Conservation (phyloP, 2,113 vertebrate genomes). For the Oryzias celebensis region DNA sequence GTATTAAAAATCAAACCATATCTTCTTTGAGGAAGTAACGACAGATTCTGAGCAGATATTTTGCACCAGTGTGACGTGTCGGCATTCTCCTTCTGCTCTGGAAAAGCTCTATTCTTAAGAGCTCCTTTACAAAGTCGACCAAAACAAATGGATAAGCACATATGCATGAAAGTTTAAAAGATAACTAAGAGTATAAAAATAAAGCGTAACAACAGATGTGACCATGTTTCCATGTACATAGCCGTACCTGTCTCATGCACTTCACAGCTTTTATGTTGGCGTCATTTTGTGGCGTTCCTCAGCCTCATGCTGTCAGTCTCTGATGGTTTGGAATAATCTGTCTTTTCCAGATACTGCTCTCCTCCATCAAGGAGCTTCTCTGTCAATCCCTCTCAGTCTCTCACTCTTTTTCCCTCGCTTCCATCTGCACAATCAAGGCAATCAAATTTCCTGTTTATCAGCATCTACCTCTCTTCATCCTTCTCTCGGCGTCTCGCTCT, state of each 20-base stretch:
- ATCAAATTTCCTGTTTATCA: slow-evolving; percentile 59
- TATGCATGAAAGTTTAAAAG: neutral
- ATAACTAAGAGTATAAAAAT: no score
- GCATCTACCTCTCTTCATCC: slow-evolving; percentile 36
- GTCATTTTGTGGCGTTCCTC: slow-evolving; percentile 29
- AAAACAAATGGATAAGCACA: neutral
- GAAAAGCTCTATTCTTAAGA: neutral
- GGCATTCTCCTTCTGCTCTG: neutral
- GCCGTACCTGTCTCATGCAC: slow-evolving; percentile 7
- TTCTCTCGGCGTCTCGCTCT: slow-evolving; percentile 17
- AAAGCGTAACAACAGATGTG: slow-evolving; percentile 8
- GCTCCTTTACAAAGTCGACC: neutral
- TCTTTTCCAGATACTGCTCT: slow-evolving; percentile 40
- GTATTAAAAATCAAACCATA: no score
- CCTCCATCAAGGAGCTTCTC: slow-evolving; percentile 46
- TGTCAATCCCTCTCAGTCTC: slow-evolving; percentile 25
- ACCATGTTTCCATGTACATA: slow-evolving; percentile 13
- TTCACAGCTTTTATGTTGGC: slow-evolving; percentile 12
- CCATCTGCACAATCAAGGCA: slow-evolving; percentile 47
- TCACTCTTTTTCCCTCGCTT: slow-evolving; percentile 15
- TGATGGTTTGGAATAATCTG: slow-evolving; percentile 42
- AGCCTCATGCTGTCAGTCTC: slow-evolving; percentile 27
- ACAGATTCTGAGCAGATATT: no score
- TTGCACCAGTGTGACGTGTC: neutral
- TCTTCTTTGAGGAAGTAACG: no score